These are phyloP conservation scores for Syngnathus acus DNA, from an alignment of 2,797 vertebrate genomes.

Conservation along the genomic window DNA sequence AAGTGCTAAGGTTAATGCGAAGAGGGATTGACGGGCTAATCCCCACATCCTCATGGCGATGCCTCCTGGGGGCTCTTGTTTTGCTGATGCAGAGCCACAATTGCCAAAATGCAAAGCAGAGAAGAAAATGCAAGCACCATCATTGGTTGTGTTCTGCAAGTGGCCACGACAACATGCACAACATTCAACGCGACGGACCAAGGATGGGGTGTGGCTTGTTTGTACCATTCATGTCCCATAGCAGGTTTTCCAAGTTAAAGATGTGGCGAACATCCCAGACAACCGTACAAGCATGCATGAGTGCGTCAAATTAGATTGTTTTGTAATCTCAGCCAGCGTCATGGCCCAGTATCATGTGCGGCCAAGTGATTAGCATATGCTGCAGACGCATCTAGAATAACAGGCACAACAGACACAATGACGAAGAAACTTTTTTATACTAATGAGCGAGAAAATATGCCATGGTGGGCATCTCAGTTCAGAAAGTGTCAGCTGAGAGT, in stretches of 20 bases:
- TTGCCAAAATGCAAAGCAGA: conserved; percentile 17
- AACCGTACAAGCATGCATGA: background rate
- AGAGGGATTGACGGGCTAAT: conserved; percentile 41
- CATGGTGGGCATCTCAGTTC: conserved; percentile 22
- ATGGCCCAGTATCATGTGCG: conserved; percentile 17
- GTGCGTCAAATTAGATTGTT: conserved; percentile 6
- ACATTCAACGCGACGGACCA: background rate
- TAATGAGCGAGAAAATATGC: conserved; percentile 9
- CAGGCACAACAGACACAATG: conserved; percentile 24
- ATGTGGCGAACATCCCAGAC: background rate
- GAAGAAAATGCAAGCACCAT: background rate
- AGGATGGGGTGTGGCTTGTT: conserved; percentile 1
- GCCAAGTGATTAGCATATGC: conserved; percentile 29
- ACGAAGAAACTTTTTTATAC: conserved; percentile 24
- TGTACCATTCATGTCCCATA: background rate
- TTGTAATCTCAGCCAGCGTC: background rate
- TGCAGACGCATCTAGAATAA: conserved; percentile 28
- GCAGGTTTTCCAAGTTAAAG: conserved; percentile 4
- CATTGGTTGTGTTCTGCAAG: background rate
- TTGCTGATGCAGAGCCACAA: conserved; percentile 33
- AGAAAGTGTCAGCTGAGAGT: conserved; percentile 19
- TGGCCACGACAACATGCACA: background rate
- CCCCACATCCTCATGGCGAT: conserved; percentile 21
- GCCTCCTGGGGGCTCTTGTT: conserved; percentile 34
- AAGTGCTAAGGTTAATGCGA: conserved; percentile 42